These are phyloP conservation scores for Xanthorhoe designata DNA, from an alignment of 2,888 invertebrate genomes.

Conservation along the genomic window DNA sequence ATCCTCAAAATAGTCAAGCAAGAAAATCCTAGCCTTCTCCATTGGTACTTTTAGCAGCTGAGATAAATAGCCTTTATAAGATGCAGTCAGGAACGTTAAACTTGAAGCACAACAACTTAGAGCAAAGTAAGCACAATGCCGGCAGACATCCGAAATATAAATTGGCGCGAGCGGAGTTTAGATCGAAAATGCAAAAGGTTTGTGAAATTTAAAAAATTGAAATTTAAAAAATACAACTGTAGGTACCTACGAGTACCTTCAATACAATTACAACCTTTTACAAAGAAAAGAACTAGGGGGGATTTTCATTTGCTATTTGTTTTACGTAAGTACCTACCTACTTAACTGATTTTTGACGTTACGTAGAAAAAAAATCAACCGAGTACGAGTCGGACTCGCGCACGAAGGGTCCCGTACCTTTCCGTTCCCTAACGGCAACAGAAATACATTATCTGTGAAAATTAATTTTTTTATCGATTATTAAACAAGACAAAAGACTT, in stretches of 20 bases:
- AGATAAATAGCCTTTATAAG: constrained; percentile 16
- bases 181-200: constrained; percentile 1
- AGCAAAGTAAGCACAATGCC: constrained; percentile 26
- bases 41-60: background rate
- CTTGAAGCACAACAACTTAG: constrained; percentile 20
- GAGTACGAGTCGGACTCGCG: no score
- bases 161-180: constrained; percentile 14
- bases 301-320: no score
- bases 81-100: constrained; percentile 20
- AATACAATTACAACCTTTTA: no score
- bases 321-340: no score
- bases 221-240: background rate
- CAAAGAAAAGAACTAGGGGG: no score
- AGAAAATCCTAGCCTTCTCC: background rate
- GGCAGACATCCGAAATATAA: constrained; percentile 15
- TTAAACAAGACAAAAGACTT: background rate
- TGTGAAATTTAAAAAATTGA: background rate
- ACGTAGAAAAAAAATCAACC: no score
- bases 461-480: background rate
- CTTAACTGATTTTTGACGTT: no score
- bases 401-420: no score
- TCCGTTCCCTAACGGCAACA: no score
- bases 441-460: no score
- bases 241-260: background rate
- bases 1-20: background rate